Evolutionary conservation across 2,113 vertebrate genomes (phyloP).

Genomic region (Tor tambroides): DNA sequence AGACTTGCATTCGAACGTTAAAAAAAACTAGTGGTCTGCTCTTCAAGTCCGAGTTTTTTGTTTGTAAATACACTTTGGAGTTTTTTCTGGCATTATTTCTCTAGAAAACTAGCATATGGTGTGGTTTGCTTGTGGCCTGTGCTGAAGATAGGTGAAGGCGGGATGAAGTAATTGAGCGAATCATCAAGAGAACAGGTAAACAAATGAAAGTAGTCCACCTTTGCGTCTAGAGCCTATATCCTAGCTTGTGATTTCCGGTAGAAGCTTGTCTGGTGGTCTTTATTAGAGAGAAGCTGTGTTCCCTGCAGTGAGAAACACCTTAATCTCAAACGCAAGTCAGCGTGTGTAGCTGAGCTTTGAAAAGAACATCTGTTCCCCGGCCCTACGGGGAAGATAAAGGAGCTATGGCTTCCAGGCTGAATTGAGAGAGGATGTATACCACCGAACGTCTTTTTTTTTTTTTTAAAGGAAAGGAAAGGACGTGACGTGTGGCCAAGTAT

Average conservation of each 20-base stretch:
- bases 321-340: slow-evolving; percentile 31
- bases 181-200: slow-evolving; percentile 23
- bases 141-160: neutral
- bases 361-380: slow-evolving; percentile 13
- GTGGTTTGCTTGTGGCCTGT: neutral
- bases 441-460: neutral
- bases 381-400: slow-evolving; percentile 18
- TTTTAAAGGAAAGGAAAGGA: too few species aligned
- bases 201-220: slow-evolving; percentile 1
- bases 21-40: neutral
- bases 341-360: slow-evolving; percentile 29
- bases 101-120: neutral
- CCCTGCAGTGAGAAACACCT: slow-evolving; percentile 26
- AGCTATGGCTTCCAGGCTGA: neutral
- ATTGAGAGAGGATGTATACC: neutral
- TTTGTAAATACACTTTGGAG: neutral
- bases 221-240: neutral
- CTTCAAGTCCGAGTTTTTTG: neutral
- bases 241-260: neutral
- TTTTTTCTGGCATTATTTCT: neutral
- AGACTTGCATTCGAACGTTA: too few species aligned
- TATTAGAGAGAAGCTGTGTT: slow-evolving; percentile 2
- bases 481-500: too few species aligned
- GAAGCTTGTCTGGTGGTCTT: slow-evolving; percentile 35
- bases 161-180: neutral